phyloP scores from a whole-genome alignment of 2,797 vertebrate species.

The Loriculus beryllinus region DNA sequence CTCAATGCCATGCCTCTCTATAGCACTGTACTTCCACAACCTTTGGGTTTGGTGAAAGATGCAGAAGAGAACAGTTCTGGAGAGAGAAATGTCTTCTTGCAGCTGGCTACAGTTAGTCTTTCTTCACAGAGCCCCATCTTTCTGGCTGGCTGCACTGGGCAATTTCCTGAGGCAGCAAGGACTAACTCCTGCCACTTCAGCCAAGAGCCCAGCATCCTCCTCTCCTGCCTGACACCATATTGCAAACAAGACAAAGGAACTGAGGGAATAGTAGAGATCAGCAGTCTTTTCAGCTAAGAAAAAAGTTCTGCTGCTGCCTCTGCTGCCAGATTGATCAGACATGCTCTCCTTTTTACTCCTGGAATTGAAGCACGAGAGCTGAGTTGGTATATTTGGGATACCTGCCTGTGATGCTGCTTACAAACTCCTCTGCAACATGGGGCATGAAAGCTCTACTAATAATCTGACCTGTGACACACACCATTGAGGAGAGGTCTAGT shows the following conservation, averaged over 20 bases:
- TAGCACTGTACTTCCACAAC: not conserved
- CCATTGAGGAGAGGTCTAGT: accelerated
- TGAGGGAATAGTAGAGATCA: not conserved
- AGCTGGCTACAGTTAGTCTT: not conserved
- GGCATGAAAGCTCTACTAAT: not conserved
- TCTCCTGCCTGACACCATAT: not conserved
- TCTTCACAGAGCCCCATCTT: not conserved
- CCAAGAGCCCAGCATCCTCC: not conserved
- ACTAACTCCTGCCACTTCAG: not conserved
- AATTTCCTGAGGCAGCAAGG: not conserved
- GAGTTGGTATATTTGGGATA: not conserved
- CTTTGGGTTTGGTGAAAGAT: not conserved
- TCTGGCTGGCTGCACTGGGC: not conserved
- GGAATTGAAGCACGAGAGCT: not conserved
- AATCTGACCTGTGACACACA: not conserved
- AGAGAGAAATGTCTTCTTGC: not conserved
- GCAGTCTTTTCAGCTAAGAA: not conserved
- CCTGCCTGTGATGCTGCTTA: not conserved
- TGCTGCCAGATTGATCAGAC: not conserved
- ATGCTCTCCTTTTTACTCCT: not conserved
- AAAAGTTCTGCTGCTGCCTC: not conserved
- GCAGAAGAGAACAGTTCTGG: not conserved
- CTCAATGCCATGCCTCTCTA: accelerated
- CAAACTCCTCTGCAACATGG: not conserved
- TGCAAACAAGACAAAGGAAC: not conserved